Evolutionary conservation across 1,140 invertebrate species (phyloP), one percentile per base, ranked within the genome.

Genomic region (Stegodyphus dumicola): DNA sequence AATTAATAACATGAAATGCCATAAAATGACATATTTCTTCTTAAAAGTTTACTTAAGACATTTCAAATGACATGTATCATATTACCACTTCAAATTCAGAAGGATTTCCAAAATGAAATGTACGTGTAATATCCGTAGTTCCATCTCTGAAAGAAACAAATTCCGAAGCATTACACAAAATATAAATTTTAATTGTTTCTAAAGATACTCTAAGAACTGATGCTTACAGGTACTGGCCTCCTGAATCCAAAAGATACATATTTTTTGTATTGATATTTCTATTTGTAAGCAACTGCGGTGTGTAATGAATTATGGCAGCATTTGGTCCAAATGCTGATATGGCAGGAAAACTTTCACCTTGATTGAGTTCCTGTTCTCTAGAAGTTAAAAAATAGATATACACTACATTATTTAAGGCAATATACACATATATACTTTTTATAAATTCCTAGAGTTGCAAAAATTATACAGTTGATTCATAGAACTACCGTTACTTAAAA

Each of bases 81-180:
- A 33, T 60, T 79, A 87, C 86, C 74, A 93, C 94, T 89, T 98
- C 93, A 90, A 94, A 94, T 66, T 92, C 91, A 3, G 94, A 93
- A 1, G 97, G 95, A 48, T 91, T 92, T 6, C 97, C 96, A 91
- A 97, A 96, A 91, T 98, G 96, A 17, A 97, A 89, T 0, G 98
- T 99, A 89, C 97, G 91, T 5, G 98, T 99, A 0, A 98, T 95
- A 91, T 99, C 97, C 52, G 97, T 99, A 6, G 98, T 99, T 54
- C 98, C 98, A 92, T 98, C 96, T 83, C 93, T 94, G 66, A 6
- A 74, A 74, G 56, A 60, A 9, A 60, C 49, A n/a, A 81, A 33
- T 33, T 33, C 33, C 33, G 33, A 33, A 33, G 33, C 33, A 33
- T 33, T 33, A 33, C 33, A 33, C 33, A 33, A 33, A 33, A 33